Percentiles rank a stretch among this genome's conserved stretches.
Conservation (phyloP, 37 sponge, comb jelly and placozoan species). For the Bolinopsis microptera region DNA sequence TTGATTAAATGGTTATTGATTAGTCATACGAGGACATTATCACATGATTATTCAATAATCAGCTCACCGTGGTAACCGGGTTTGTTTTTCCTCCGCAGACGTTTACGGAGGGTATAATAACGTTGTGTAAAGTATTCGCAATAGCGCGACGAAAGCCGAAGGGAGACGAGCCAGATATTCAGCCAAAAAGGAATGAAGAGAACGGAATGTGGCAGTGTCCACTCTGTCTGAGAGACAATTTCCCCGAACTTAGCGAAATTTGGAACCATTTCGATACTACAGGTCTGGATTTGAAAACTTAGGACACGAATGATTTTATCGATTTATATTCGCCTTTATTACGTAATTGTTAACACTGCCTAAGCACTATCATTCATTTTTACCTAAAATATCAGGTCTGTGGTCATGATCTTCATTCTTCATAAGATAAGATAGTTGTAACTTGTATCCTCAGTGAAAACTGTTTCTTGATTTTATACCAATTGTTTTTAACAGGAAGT, state of each 20-base stretch:
- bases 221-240: conserved; percentile 80
- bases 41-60: no score
- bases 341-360: no score
- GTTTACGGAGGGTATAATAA: conserved; percentile 72
- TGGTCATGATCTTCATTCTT: background rate
- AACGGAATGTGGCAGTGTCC: conserved; percentile 89
- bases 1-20: no score
- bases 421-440: background rate
- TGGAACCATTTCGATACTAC: conserved; percentile 92
- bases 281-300: no score
- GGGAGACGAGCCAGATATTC: conserved; percentile 77
- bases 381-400: no score
- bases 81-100: background rate
- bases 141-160: conserved; percentile 82
- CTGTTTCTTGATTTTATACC: background rate
- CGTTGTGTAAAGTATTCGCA: conserved; percentile 84
- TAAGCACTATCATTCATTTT: no score
- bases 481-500: conserved; percentile 67
- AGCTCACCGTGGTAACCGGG: no score
- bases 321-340: no score
- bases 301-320: no score
- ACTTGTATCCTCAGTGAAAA: no score
- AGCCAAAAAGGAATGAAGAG: conserved; percentile 75
- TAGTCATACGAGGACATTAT: no score
- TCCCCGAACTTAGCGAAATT: conserved; percentile 84